These are phyloP conservation scores for Scytalopus superciliaris DNA, from an alignment of 2,113 vertebrate species.

Conservation along the genomic window DNA sequence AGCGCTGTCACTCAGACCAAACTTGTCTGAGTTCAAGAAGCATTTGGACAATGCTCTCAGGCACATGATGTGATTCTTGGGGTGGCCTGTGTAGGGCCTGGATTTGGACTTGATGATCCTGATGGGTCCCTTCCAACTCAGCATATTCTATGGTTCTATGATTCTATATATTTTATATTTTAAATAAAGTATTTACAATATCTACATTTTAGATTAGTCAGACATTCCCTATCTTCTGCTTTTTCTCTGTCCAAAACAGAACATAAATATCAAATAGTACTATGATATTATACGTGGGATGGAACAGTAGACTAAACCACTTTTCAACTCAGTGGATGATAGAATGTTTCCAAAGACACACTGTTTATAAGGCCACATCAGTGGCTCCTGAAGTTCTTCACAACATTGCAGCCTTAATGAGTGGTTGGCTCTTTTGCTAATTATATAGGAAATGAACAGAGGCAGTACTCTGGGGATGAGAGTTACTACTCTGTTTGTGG, in stretches of 20 bases:
- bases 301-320: not conserved
- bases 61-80: too few relatives aligned
- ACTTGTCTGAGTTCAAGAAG: too few relatives aligned
- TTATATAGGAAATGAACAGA: constrained; percentile 25
- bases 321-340: not conserved
- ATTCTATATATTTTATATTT: not conserved
- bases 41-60: too few relatives aligned
- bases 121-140: too few relatives aligned
- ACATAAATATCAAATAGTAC: not conserved
- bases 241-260: not conserved
- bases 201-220: not conserved
- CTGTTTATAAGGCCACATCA: not conserved
- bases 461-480: constrained; percentile 8
- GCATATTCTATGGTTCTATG: too few relatives aligned
- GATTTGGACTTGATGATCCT: too few relatives aligned
- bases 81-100: too few relatives aligned
- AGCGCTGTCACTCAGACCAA: too few relatives aligned
- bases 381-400: not conserved
- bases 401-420: constrained; percentile 16
- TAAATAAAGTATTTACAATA: not conserved
- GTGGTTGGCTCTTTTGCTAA: not conserved
- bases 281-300: not conserved
- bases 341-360: not conserved
- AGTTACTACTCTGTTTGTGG: constrained; percentile 25
- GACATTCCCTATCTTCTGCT: not conserved